Evolutionary conservation across 2,797 vertebrate species (phyloP), one percentile per base, ranked within the genome.

Genomic region (Urosaurus nigricauda): DNA sequence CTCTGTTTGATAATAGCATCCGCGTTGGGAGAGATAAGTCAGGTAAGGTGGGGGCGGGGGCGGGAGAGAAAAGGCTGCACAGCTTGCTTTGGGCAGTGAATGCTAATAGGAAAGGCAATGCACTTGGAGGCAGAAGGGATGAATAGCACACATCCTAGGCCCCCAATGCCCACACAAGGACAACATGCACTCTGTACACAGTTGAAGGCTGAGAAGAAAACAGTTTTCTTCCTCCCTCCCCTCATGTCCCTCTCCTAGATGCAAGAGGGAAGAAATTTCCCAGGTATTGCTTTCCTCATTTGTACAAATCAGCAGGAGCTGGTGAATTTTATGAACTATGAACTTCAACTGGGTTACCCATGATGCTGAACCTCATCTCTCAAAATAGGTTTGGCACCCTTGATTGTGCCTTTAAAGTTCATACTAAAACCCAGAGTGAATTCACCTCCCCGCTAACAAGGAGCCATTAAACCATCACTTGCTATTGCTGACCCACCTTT

Each of bases 1-100:
- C 87, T 84, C 81, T 58, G 74, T 70, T 70, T 88, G 87, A 88
- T 88, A 88, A 88, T 88, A 84, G 81, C 73, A 84, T 84, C 81
- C 29, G 43, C 56, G 47, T 84, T 84, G 74, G 75, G 81, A 68
- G 74, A 78, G 81, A 70, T 70, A 78, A 51, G 73, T 43, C 73
- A 77, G 37, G 79, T 87, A 73, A 35, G 60, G 71, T 37, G 68
- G 58, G n/a, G 29, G 82, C 2, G 32, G 78, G 78, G 43, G 43
- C 43, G 43, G 26, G 56, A 9, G 47, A 29, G 47, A 51, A 51
- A 26, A 82, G 84, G 40, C 71, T 71, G 82, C 63, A 65, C 32
- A 53, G 79, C 35, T 58, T 71, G 85, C 60, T 83, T 82, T 77
- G 83, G 74, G 40, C 51, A 77, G 47, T 60, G 78, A 77, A 88